These are phyloP conservation scores for Leuciscus idus DNA, from an alignment of 2,113 vertebrate genomes.

Conservation along the genomic window DNA sequence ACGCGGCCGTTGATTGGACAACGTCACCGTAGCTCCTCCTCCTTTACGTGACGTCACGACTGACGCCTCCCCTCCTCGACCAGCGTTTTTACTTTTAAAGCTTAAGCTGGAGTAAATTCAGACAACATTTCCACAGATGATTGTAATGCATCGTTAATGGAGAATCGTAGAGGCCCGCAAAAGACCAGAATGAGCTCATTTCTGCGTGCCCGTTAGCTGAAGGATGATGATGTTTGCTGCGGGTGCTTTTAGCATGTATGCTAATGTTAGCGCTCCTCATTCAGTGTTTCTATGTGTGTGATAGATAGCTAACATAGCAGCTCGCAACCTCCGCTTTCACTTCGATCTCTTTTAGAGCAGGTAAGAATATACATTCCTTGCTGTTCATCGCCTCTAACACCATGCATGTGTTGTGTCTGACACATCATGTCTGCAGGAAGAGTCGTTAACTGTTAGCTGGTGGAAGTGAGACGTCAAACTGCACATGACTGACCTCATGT, in stretches of 20 bases:
- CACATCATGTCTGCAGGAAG: neutral
- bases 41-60: neutral
- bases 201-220: neutral
- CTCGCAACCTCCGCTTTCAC: neutral
- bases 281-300: neutral
- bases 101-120: neutral
- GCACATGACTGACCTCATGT: neutral
- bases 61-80: neutral
- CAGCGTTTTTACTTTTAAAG: neutral
- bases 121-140: neutral
- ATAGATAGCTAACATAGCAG: neutral
- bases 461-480: neutral
- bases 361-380: neutral
- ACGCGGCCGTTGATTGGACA: neutral
- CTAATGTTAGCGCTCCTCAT: constrained; percentile 6
- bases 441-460: neutral
- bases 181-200: no score
- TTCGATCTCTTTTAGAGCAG: neutral
- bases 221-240: neutral
- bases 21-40: neutral
- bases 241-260: neutral
- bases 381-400: neutral
- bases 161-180: neutral
- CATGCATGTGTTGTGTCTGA: neutral
- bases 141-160: neutral